Conservation (phyloP, 30 jellyfish, hydroid and myxozoan species). For the Aurelia coerulea region DNA sequence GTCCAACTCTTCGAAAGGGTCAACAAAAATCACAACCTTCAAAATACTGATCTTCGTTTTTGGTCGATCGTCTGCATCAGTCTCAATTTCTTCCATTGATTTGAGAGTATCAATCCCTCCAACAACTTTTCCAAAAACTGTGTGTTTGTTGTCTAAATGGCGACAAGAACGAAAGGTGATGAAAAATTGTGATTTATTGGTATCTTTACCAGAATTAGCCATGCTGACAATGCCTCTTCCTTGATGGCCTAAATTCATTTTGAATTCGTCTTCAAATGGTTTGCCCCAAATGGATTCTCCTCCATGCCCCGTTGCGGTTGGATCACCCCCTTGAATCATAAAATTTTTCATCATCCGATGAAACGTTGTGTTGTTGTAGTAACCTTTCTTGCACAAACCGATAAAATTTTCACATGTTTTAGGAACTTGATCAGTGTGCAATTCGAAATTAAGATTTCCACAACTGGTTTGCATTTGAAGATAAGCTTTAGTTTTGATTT, state of each 20-base stretch:
- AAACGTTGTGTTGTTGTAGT: conserved; percentile 86
- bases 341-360: conserved; percentile 92
- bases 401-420: conserved; percentile 96
- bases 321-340: conserved; percentile 99
- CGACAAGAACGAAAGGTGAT: conserved; percentile 94
- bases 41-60: conserved; percentile 58
- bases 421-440: conserved; percentile 91
- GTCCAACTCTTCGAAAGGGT: conserved; percentile 97
- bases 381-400: conserved; percentile 69
- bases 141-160: conserved; percentile 88
- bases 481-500: conserved; percentile 81
- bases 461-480: conserved; percentile 78
- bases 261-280: conserved; percentile 93
- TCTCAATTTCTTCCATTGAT: conserved; percentile 71
- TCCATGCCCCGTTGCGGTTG: conserved; percentile 97
- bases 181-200: conserved; percentile 96
- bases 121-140: conserved; percentile 96
- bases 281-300: conserved; percentile 97
- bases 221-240: conserved; percentile 98
- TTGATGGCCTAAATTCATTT: conserved; percentile 80
- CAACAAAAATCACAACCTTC: conserved; percentile 74
- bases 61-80: conserved; percentile 83
- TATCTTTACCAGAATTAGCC: conserved; percentile 97
- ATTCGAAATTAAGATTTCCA: conserved; percentile 91
- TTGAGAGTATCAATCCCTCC: conserved; percentile 93